A percentile compares a stretch with the other conserved stretches of the same genome.
phyloP scores from a whole-genome alignment of 2,888 invertebrate genomes.

The Platycheirus albimanus region DNA sequence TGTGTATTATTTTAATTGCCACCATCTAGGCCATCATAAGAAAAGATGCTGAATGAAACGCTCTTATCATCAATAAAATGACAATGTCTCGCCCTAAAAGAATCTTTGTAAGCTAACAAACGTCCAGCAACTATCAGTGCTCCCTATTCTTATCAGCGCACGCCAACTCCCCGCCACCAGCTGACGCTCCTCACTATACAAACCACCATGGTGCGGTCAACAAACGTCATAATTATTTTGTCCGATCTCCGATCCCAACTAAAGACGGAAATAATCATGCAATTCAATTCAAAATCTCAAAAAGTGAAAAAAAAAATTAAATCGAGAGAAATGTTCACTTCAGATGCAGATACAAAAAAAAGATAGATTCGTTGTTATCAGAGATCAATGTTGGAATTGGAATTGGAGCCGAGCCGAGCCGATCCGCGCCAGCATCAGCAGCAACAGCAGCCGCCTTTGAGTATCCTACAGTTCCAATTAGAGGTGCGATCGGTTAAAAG shows the following conservation, averaged over 20 bases:
- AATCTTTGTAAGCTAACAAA: not conserved
- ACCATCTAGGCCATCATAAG: no score
- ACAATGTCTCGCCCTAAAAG: not conserved
- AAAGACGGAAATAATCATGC: constrained; percentile 50
- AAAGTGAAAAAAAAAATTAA: not conserved
- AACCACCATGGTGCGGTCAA: not conserved
- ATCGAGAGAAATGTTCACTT: constrained; percentile 25
- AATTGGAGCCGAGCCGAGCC: no score
- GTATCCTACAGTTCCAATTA: constrained; percentile 57
- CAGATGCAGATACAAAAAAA: constrained; percentile 42
- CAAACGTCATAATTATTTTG: constrained; percentile 53
- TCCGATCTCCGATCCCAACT: constrained; percentile 34
- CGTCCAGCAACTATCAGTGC: constrained; percentile 4
- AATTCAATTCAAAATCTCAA: constrained; percentile 27
- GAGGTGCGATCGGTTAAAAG: constrained; percentile 63
- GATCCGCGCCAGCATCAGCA: not conserved
- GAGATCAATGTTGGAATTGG: constrained; percentile 44
- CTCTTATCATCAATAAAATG: not conserved
- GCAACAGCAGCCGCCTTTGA: constrained; percentile 26
- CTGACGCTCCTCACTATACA: not conserved
- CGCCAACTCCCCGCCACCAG: not conserved
- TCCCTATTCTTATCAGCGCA: constrained; percentile 13
- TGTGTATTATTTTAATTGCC: no score
- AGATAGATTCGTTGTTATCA: constrained; percentile 37
- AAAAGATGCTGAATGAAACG: not conserved